Conservation (phyloP, 35 echinoderm and acorn worm genomes). For the Amphiura filiformis region DNA sequence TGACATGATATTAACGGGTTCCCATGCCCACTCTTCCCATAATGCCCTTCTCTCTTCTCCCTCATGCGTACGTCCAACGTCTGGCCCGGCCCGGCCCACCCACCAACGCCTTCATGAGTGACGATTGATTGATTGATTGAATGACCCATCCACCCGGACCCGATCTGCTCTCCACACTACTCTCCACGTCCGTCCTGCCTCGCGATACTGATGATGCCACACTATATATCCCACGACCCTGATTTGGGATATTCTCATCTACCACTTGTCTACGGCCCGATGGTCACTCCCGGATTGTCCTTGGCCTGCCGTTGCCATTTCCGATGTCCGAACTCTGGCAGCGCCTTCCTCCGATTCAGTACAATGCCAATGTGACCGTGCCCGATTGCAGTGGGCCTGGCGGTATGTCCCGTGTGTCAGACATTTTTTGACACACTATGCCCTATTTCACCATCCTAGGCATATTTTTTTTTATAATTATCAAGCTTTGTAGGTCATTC, state of each 20-base stretch:
- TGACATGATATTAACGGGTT: constrained; percentile 29
- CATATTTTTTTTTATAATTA: not conserved
- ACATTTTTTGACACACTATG: constrained; percentile 35
- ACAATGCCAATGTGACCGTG: constrained; percentile 81
- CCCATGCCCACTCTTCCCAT: constrained; percentile 42
- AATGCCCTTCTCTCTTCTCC: constrained; percentile 46
- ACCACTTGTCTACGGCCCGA: constrained; percentile 6
- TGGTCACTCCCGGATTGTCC: not conserved
- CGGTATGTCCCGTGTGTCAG: constrained; percentile 82
- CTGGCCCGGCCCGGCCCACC: not conserved
- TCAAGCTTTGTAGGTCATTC: not conserved
- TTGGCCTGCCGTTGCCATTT: constrained; percentile 9
- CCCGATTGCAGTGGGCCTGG: constrained; percentile 97
- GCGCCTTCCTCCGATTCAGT: constrained; percentile 51
- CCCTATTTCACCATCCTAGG: constrained; percentile 57
- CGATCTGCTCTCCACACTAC: constrained; percentile 24
- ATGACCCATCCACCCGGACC: constrained; percentile 22
- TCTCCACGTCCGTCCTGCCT: constrained; percentile 27
- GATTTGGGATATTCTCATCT: not conserved
- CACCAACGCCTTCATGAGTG: not conserved
- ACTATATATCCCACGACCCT: not conserved
- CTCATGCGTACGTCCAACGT: not conserved
- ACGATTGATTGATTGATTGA: not conserved
- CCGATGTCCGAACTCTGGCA: not conserved
- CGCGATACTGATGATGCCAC: not conserved